Base-by-base conservation (phyloP, 2,113 vertebrate genomes). In the Anolis carolinensis region DNA sequence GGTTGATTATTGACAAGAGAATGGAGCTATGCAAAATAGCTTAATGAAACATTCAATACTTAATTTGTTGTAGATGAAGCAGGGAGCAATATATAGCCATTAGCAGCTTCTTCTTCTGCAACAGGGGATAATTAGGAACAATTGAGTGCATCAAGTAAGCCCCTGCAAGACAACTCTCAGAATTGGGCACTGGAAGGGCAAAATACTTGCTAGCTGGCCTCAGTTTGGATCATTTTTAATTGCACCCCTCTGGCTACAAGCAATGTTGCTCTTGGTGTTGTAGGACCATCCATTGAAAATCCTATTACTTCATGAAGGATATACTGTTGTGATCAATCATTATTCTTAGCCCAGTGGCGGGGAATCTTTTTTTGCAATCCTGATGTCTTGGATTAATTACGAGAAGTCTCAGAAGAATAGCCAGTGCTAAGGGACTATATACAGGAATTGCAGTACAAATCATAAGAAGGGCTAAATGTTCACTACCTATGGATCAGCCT, bases 21-120 rank as follows among this genome's bases (percentile, higher is more conserved):
- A 86, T 86, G 55, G 68, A 73, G 52, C 70, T 86, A 86, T 86
- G 85, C 79, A 86, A 86, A 81, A 67, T n/a, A 86, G 85, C 85
- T 81, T 75, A 86, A 86, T 86, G 85, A 86, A 81, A 75, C 39
- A n/a, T 81, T 86, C 85, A 81, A 55, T 68, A 86, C 81, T 86
- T 81, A 86, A 75, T 81, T 75, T 52, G 79, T 39, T 81, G 55
- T 44, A 65, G 44, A 32, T 67, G 70, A 65, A 81, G 79, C 71
- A 75, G 71, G 30, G 71, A 36, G 39, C 85, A 86, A 86, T 52
- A 81, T 65, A 74, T 67, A 75, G 7, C 39, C 71, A 75, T 81
- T 86, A 67, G 78, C 32, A 50, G 20, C 34, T 67, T 27, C 80
- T 67, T 81, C 7, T 32, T 52, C 48, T 48, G 30, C 52, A 75